Conservation (phyloP, 2,888 invertebrate species). For the Incurvaria masculella region DNA sequence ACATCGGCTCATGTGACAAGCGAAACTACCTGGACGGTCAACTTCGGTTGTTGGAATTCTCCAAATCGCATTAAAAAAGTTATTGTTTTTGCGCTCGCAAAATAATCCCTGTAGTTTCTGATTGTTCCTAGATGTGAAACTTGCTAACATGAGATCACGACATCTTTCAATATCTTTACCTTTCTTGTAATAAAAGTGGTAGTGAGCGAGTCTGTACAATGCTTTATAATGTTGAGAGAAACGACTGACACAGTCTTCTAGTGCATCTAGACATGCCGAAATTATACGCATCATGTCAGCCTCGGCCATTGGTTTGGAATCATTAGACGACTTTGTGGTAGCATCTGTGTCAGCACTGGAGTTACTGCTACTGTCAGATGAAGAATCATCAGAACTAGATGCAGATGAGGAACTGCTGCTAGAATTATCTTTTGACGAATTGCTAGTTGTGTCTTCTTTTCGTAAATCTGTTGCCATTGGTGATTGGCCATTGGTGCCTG, state of each 20-base stretch:
- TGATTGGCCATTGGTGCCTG: no score
- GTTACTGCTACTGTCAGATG: slow-evolving; percentile 49
- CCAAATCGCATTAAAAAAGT: slow-evolving; percentile 95
- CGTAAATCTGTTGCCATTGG: slow-evolving; percentile 39
- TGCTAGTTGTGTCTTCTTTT: slow-evolving; percentile 23
- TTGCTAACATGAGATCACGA: slow-evolving; percentile 67
- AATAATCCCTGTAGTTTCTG: slow-evolving; percentile 79
- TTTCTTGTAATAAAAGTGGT: slow-evolving; percentile 71
- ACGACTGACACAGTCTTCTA: slow-evolving; percentile 80
- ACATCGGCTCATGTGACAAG: slow-evolving; percentile 86
- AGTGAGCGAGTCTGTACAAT: slow-evolving; percentile 80
- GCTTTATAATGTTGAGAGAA: slow-evolving; percentile 94
- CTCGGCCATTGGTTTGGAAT: slow-evolving; percentile 38
- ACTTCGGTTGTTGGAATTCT: slow-evolving; percentile 86
- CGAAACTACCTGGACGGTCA: slow-evolving; percentile 88
- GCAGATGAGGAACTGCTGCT: slow-evolving; percentile 40
- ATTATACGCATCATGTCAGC: slow-evolving; percentile 61
- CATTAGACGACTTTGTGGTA: slow-evolving; percentile 39
- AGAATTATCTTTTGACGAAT: slow-evolving; percentile 25
- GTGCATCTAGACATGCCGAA: slow-evolving; percentile 66
- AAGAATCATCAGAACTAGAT: slow-evolving; percentile 57
- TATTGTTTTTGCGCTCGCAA: slow-evolving; percentile 76
- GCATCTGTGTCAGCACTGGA: slow-evolving; percentile 53
- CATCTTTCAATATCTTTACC: slow-evolving; percentile 67
- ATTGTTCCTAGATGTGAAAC: slow-evolving; percentile 62